These are phyloP conservation scores for Blastobasis lacticolella DNA, from an alignment of 2,888 invertebrate species.

Conservation along the genomic window DNA sequence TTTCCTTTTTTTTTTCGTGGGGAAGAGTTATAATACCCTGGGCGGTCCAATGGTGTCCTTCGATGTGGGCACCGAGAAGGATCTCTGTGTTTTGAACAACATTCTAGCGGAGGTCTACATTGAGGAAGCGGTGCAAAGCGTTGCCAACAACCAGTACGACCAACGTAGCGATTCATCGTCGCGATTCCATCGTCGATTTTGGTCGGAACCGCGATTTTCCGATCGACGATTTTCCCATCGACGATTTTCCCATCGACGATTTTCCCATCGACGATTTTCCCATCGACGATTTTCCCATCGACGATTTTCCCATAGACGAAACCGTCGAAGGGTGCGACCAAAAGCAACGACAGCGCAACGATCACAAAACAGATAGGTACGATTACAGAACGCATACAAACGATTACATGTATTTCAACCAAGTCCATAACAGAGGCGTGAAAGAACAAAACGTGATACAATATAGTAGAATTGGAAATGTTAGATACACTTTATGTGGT, in stretches of 20 bases:
- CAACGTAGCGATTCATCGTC: too few species aligned
- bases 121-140: slow-evolving; percentile 36
- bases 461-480: slow-evolving; percentile 28
- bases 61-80: slow-evolving; percentile 93
- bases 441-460: slow-evolving; percentile 41
- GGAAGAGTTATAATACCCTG: slow-evolving; percentile 39
- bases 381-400: slow-evolving; percentile 42
- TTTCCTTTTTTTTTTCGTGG: too few species aligned
- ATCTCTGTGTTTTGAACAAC: slow-evolving; percentile 93
- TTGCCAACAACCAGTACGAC: slow-evolving; percentile 13
- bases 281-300: too few species aligned
- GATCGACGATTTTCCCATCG: too few species aligned
- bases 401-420: slow-evolving; percentile 45
- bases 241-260: too few species aligned
- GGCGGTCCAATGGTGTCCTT: slow-evolving; percentile 78
- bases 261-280: too few species aligned
- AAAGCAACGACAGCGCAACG: slow-evolving; percentile 27
- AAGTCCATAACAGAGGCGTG: slow-evolving; percentile 55
- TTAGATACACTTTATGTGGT: slow-evolving; percentile 16
- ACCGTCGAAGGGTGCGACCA: slow-evolving; percentile 13
- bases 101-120: slow-evolving; percentile 77
- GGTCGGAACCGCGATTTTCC: too few species aligned
- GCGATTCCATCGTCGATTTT: too few species aligned
- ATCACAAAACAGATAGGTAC: slow-evolving; percentile 24
- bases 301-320: too few species aligned